phyloP scores from a whole-genome alignment of 92 coral and sea anemone species.

The Siderastrea radians region DNA sequence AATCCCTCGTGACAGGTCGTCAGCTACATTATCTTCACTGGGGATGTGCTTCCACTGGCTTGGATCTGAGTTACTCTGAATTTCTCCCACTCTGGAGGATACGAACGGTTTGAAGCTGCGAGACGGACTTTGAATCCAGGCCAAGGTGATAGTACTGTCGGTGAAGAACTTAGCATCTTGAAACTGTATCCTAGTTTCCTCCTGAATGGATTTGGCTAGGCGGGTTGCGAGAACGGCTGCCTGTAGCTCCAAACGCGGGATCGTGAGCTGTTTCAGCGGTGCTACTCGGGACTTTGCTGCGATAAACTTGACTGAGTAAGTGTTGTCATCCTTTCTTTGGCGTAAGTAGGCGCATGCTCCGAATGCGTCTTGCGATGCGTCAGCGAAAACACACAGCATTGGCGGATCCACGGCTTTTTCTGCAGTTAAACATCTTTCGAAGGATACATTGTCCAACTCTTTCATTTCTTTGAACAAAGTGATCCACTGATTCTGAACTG shows the following conservation, averaged over 20 bases:
- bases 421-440: too few relatives aligned
- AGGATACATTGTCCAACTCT: conserved; percentile 39
- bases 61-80: neutral
- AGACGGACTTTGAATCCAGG: conserved; percentile 51
- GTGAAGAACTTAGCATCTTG: neutral
- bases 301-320: too few relatives aligned
- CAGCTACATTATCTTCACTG: conserved; percentile 53
- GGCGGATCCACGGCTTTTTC: too few relatives aligned
- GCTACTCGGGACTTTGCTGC: too few relatives aligned
- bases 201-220: conserved; percentile 21
- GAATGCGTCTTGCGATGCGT: too few relatives aligned
- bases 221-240: conserved; percentile 28
- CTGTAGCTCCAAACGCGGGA: too few relatives aligned
- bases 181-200: conserved; percentile 30
- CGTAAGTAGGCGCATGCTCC: too few relatives aligned
- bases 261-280: too few relatives aligned
- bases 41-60: conserved; percentile 53
- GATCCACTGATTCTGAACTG: conserved; percentile 25
- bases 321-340: too few relatives aligned
- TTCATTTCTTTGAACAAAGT: conserved; percentile 48
- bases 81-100: conserved; percentile 50
- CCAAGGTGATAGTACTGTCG: conserved; percentile 52
- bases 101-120: conserved; percentile 58
- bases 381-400: too few relatives aligned
- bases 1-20: conserved; percentile 11